phyloP scores from a whole-genome alignment of 1,140 invertebrate genomes.

The Bombus turneri region DNA sequence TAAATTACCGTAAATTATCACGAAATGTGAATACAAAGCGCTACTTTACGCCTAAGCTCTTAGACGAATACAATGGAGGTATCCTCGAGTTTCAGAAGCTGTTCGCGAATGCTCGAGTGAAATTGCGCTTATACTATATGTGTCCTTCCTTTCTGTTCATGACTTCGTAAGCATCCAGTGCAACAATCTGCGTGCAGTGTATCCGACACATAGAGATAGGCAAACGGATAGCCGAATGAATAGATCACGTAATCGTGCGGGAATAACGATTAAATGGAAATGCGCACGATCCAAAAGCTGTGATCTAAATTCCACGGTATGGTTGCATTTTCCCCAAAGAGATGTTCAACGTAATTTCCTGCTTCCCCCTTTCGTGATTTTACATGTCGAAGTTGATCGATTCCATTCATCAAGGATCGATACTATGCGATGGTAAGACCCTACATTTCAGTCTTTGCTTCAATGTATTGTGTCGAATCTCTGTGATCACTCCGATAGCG shows the following conservation, averaged over 20 bases:
- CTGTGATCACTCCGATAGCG: neutral
- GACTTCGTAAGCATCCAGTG: too few relatives aligned
- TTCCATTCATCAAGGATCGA: neutral
- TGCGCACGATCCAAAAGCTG: constrained; percentile 2
- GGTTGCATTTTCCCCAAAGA: neutral
- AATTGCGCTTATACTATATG: neutral
- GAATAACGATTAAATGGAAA: constrained; percentile 46
- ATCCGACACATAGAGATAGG: constrained; percentile 12
- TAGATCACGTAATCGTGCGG: constrained; percentile 41
- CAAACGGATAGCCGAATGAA: constrained; percentile 31
- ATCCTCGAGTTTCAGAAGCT: neutral
- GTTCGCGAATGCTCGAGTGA: neutral
- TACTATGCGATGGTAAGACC: neutral
- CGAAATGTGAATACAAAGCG: neutral
- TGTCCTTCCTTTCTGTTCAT: neutral
- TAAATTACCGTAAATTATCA: neutral
- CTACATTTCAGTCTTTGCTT: neutral
- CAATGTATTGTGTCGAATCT: neutral
- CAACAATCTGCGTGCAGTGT: neutral
- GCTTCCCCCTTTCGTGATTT: neutral
- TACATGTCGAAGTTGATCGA: neutral
- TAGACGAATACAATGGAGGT: neutral
- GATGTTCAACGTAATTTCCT: neutral
- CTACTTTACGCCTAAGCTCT: neutral
- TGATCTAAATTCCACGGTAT: neutral